Percentiles rank a stretch among this genome's conserved stretches.
phyloP scores from a whole-genome alignment of 2,113 vertebrate genomes.

The Sakesphorus luctuosus region DNA sequence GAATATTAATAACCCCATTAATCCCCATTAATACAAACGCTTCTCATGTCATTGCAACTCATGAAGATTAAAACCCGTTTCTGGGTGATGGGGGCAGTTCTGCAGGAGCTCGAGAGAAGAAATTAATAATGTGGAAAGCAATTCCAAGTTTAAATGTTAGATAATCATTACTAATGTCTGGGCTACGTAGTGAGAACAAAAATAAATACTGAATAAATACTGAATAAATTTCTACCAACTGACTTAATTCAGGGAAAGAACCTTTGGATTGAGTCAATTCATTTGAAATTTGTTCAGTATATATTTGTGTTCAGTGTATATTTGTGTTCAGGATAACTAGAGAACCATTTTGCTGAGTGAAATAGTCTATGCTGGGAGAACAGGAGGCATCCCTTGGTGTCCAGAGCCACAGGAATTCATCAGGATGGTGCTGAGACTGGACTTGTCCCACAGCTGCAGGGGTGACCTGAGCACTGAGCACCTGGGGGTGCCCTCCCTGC shows the following conservation, averaged over 20 bases:
- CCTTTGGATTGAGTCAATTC: background rate
- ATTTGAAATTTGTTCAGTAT: accelerated
- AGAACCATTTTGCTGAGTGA: background rate
- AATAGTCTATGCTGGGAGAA: background rate
- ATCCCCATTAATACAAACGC: background rate
- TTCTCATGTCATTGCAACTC: background rate
- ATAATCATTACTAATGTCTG: background rate
- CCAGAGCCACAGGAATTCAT: accelerated
- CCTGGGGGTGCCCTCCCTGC: background rate
- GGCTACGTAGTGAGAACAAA: background rate
- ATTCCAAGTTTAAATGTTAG: background rate
- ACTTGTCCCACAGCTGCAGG: background rate
- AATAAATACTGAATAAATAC: background rate
- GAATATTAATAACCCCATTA: conserved; percentile 32
- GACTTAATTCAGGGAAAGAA: background rate
- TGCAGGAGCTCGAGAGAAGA: background rate
- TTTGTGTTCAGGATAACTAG: accelerated
- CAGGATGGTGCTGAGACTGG: accelerated
- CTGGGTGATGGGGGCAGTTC: background rate
- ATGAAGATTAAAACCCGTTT: background rate
- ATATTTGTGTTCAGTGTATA: accelerated
- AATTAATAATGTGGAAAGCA: background rate
- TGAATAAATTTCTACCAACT: background rate
- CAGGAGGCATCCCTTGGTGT: accelerated
- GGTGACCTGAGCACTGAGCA: accelerated